Conservation (phyloP, 2,113 vertebrate species). For the Elephas maximus region DNA sequence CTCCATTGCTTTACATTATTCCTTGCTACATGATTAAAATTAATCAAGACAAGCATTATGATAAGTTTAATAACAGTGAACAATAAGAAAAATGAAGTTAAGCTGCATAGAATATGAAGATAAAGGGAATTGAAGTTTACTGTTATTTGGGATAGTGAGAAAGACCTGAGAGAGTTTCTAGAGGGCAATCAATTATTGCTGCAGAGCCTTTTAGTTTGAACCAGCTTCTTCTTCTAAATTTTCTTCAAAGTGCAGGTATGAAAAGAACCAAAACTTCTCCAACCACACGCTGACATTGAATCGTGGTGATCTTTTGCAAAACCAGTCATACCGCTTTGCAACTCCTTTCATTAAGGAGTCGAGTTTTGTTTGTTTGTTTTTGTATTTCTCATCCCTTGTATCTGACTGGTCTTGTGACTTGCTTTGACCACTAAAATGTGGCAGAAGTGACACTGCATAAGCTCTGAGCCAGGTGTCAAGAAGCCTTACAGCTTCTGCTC, state of each 20-base stretch:
- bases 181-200: background rate
- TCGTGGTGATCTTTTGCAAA: background rate
- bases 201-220: background rate
- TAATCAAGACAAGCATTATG: background rate
- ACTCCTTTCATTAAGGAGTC: background rate
- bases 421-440: background rate
- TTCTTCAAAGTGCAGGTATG: background rate
- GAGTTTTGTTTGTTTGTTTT: background rate
- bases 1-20: background rate
- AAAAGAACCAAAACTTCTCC: background rate
- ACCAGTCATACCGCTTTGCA: accelerated
- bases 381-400: background rate
- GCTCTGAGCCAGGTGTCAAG: background rate
- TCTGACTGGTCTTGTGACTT: background rate
- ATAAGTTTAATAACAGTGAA: background rate
- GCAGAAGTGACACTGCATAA: background rate
- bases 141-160: background rate
- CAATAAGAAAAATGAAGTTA: background rate
- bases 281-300: background rate
- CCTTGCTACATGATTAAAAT: background rate
- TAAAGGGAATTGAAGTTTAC: background rate
- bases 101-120: background rate
- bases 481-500: background rate
- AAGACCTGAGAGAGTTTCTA: background rate
- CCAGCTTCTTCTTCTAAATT: background rate